Evolutionary conservation across 2,888 invertebrate species (phyloP), one percentile per base, ranked within the genome.

Genomic region (Meganola albula): DNA sequence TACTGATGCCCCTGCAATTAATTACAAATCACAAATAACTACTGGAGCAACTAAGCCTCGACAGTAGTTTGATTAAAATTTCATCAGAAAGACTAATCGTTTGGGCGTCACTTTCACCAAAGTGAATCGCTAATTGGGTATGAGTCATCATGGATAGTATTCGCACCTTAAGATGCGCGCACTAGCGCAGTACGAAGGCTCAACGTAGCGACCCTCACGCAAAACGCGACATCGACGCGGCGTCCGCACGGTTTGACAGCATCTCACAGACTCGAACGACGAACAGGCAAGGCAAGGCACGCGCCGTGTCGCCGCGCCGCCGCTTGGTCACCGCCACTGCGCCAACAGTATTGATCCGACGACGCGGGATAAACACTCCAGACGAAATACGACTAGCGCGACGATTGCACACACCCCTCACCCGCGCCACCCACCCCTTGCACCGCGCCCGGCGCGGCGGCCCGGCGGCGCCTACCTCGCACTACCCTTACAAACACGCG

Each of bases 41-140:
- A 53, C 34, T 37, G 42, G 45, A 44, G 37, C 37, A 27, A 47
- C 37, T n/a, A n/a, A n/a, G n/a, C n/a, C n/a, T n/a, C n/a, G n/a
- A n/a, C n/a, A n/a, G n/a, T n/a, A n/a, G n/a, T 34, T 23, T 14
- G 8, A 31, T 12, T 21, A 31, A 34, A 40, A 41, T 51, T 59
- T 59, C 36, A 47, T 86, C 87, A 87, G 86, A 80, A 87, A 87
- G 86, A 87, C 86, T 86, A 86, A 87, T 86, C 87, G 80, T 76
- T 33, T 70, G 61, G 64, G 65, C 58, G 73, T 86, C 85, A 85
- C 77, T 70, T 83, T 82, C 85, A 74, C 78, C 62, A 44, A 61
- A 73, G 80, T 66, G 78, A 84, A 86, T 87, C 82, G 56, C 71
- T 63, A 45, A 63, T 64, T 53, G 76, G 80, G 73, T 74, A 63